Conservation (phyloP, 2,797 vertebrate genomes). For the Enteromius argenteus region DNA sequence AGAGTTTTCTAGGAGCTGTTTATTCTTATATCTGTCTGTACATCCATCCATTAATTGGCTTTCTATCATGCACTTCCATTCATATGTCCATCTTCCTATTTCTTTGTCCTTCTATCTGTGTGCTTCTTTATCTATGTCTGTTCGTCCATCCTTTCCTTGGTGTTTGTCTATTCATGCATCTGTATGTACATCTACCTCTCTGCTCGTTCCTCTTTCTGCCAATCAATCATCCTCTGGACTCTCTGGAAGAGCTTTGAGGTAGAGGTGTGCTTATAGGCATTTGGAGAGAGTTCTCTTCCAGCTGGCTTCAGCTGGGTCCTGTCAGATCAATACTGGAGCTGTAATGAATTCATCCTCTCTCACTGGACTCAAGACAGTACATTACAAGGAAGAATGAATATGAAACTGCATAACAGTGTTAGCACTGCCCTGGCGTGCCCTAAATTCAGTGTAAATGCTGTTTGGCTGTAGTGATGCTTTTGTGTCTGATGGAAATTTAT, state of each 20-base stretch:
- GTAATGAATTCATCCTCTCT: conserved; percentile 40
- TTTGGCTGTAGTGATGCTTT: conserved; percentile 14
- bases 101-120: too few species aligned
- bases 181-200: neutral
- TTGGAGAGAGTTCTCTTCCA: conserved; percentile 1
- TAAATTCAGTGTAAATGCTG: conserved; percentile 10
- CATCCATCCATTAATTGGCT: neutral
- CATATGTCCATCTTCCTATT: neutral
- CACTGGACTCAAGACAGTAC: conserved; percentile 17
- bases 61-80: neutral
- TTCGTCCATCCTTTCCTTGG: neutral
- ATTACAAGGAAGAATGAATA: conserved; percentile 18
- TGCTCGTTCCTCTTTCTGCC: neutral
- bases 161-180: neutral
- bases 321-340: conserved; percentile 29
- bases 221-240: neutral
- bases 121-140: neutral
- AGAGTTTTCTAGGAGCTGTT: neutral
- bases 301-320: conserved; percentile 19
- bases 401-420: conserved; percentile 28
- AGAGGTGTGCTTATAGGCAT: conserved; percentile 23
- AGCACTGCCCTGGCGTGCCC: neutral
- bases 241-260: neutral
- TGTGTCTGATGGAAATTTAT: conserved; percentile 8
- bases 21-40: neutral